Base-by-base conservation (phyloP, 1,140 invertebrate genomes). In the Drosophila arawakana region DNA sequence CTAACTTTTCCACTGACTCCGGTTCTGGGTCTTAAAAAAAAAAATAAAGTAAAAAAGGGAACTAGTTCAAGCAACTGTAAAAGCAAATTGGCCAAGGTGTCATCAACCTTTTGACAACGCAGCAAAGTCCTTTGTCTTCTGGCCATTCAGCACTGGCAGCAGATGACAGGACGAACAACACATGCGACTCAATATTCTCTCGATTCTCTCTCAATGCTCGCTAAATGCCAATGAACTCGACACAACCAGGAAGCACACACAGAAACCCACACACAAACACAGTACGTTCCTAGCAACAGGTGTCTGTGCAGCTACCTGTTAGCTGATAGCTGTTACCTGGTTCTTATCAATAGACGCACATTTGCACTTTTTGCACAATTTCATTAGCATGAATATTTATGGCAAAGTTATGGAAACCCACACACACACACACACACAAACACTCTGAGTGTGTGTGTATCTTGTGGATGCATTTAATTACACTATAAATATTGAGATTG, bases 11-110 rank as follows among this genome's bases (percentile, higher is more conserved):
- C 15, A 8, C 25, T 9, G 49, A 39, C 46, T 18, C 60, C 7
- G 30, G 10, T 50, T 52, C 65, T 69, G 63, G 46, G 63, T 47
- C 74, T 73, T 70, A 73, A 15, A 67, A 30, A 30, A 30, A 30
- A 30, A 30, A 5, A 30, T 3, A 30, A 30, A 30, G 0, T 3
- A 30, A 30, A 30, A 30, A 68, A 68, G 70, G 80, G 73, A 88
- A 88, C 83, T 88, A 88, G 83, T 88, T 82, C 83, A 89, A 80
- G 84, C 83, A 88, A 88, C 83, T 88, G 83, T 88, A 88, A 88
- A 86, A 61, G 76, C 75, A 73, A 82, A 78, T 73, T 69, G 71
- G 74, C 61, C 44, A 66, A 70, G 61, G 82, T 88, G 83, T 86
- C 83, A 86, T 88, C 83, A 88, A 86, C 83, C 83, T 86, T 83